Evolutionary conservation across 2,797 vertebrate species (phyloP).

Genomic region (Aphelocoma californica): DNA sequence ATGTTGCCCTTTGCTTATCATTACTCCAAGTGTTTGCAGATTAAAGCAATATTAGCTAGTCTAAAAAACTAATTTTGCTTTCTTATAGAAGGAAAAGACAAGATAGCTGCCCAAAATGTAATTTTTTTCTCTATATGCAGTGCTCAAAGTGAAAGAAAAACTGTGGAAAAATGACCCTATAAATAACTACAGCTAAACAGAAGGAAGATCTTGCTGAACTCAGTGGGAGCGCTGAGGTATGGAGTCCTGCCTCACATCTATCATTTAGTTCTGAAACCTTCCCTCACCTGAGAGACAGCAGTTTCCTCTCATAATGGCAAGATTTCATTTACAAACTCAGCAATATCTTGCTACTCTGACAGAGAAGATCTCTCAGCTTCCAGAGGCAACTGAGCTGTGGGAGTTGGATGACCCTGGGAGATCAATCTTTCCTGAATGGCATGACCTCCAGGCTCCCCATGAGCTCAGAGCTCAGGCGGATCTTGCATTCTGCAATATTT

Average conservation of each 20-base stretch:
- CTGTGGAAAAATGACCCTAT: background rate
- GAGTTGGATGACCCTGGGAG: background rate
- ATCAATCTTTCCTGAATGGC: slow-evolving; percentile 32
- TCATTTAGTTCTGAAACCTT: background rate
- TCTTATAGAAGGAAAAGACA: background rate
- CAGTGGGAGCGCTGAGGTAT: background rate
- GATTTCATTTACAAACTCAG: background rate
- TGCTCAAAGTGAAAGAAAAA: background rate
- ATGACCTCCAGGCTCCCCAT: background rate
- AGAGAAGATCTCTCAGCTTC: slow-evolving; percentile 17
- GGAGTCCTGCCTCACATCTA: background rate
- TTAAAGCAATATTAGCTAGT: background rate
- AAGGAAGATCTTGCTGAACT: background rate
- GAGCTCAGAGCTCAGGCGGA: slow-evolving; percentile 15
- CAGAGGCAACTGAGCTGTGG: background rate
- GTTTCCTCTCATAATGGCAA: background rate
- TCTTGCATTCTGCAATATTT: slow-evolving; percentile 18
- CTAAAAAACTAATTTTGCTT: background rate
- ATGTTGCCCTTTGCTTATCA: background rate
- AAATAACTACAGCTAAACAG: background rate
- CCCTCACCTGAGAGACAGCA: background rate
- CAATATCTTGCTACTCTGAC: background rate
- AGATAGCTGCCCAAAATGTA: background rate
- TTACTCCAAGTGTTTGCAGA: background rate
- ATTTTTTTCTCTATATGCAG: background rate